Conservation (phyloP, 1,140 invertebrate genomes). For the Hylaeus anthracinus region DNA sequence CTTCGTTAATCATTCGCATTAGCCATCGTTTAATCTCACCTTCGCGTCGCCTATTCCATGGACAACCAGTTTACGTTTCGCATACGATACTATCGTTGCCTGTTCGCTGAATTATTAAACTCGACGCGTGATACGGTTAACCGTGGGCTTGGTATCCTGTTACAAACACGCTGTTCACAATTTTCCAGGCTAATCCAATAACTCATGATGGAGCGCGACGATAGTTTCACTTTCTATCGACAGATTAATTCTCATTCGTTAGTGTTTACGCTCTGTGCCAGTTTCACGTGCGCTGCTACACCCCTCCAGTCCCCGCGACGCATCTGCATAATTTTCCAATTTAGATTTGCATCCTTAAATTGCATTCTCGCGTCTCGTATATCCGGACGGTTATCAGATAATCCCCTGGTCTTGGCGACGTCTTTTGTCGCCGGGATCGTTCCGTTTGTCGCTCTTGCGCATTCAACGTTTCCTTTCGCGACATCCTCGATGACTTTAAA, state of each 20-base stretch:
- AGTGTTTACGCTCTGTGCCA: neutral
- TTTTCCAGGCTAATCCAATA: slow-evolving; percentile 33
- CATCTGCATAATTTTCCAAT: slow-evolving; percentile 47
- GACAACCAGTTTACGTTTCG: slow-evolving; percentile 13
- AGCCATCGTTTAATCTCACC: slow-evolving; percentile 21
- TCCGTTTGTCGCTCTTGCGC: no score
- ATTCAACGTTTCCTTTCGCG: no score
- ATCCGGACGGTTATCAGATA: slow-evolving; percentile 24
- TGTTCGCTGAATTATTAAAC: slow-evolving; percentile 35
- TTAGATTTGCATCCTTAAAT: slow-evolving; percentile 48
- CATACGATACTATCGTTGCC: slow-evolving; percentile 18
- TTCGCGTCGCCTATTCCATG: slow-evolving; percentile 9
- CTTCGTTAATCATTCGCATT: slow-evolving; percentile 35
- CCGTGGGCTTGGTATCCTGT: slow-evolving; percentile 19
- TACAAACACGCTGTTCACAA: slow-evolving; percentile 13
- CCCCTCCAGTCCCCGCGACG: neutral
- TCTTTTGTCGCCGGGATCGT: neutral
- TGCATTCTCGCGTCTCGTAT: slow-evolving; percentile 22
- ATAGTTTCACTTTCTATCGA: slow-evolving; percentile 43
- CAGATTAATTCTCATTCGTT: slow-evolving; percentile 29
- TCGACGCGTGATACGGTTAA: slow-evolving; percentile 12
- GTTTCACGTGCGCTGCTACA: no score
- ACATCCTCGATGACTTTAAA: no score
- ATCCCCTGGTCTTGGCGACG: neutral
- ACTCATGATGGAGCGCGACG: slow-evolving; percentile 16